These are phyloP conservation scores for Euwallacea similis DNA, from an alignment of 1,140 invertebrate genomes.

Conservation along the genomic window DNA sequence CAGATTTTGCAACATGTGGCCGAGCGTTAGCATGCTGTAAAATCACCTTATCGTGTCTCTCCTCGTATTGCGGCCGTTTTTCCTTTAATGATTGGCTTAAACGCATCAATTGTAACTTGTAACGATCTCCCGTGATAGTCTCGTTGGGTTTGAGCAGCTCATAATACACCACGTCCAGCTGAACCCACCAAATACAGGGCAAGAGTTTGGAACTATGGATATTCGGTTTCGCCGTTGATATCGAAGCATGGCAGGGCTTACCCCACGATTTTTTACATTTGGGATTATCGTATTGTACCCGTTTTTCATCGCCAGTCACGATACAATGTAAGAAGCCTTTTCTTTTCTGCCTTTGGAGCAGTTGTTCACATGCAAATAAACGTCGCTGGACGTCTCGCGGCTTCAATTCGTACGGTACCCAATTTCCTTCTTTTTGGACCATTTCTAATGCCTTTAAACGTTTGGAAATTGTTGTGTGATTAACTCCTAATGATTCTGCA, in stretches of 20 bases:
- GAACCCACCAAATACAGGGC: too few species aligned
- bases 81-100: constrained; percentile 12
- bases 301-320: constrained; percentile 6
- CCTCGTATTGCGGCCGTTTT: constrained; percentile 4
- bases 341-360: neutral
- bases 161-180: too few species aligned
- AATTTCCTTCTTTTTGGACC: constrained; percentile 7
- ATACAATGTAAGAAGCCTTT: neutral
- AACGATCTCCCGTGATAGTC: neutral
- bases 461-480: constrained; percentile 9
- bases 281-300: too few species aligned
- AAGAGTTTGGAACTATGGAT: too few species aligned
- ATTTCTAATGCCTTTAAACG: neutral
- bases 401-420: neutral
- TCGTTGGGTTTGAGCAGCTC: too few species aligned
- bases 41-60: constrained; percentile 5
- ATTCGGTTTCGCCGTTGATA: too few species aligned
- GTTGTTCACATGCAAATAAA: neutral
- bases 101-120: constrained; percentile 9
- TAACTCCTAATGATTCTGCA: constrained; percentile 3
- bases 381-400: too few species aligned
- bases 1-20: constrained; percentile 48
- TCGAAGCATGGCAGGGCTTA: constrained; percentile 8
- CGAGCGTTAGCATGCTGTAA: constrained; percentile 50
- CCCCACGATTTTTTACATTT: neutral